Percentiles rank a stretch among this genome's conserved stretches.
Conservation (phyloP, 2,888 invertebrate species). For the Conops quadrifasciatus region DNA sequence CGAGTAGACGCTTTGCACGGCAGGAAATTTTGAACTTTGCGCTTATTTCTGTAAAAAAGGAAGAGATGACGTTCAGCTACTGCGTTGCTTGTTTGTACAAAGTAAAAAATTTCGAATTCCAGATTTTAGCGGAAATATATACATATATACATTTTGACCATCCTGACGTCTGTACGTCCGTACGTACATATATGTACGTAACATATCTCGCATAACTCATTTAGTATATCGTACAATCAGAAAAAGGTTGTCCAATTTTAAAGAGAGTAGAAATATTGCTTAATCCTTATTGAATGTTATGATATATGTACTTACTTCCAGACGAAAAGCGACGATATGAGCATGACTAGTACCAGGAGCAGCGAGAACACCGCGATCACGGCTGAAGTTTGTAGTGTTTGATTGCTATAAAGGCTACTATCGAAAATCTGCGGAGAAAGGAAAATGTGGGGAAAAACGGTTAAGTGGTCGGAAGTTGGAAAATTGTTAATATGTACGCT, state of each 20-base stretch:
- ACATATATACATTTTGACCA: no score
- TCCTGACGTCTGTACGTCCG: no score
- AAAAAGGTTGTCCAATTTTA: no score
- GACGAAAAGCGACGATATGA: conserved; percentile 82
- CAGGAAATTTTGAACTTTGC: conserved; percentile 85
- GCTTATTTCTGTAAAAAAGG: conserved; percentile 77
- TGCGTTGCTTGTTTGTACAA: no score
- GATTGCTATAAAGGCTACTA: conserved; percentile 86
- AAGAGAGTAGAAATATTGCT: background rate
- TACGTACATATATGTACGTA: no score
- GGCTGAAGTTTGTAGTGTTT: conserved; percentile 84
- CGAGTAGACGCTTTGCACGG: conserved; percentile 81
- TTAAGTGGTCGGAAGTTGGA: no score
- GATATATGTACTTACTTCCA: conserved; percentile 88
- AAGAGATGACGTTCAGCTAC: conserved; percentile 1
- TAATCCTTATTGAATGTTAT: background rate
- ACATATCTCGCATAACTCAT: no score
- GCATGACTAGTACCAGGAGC: conserved; percentile 78
- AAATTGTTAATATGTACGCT: no score
- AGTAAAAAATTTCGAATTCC: no score
- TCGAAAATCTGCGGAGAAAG: conserved; percentile 81
- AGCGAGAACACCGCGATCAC: conserved; percentile 84
- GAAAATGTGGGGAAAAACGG: background rate
- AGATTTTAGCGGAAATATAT: no score
- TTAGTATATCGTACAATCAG: no score